These are phyloP conservation scores for Drosophila mojavensis DNA, from an alignment of 1,140 invertebrate species.

Conservation along the genomic window DNA sequence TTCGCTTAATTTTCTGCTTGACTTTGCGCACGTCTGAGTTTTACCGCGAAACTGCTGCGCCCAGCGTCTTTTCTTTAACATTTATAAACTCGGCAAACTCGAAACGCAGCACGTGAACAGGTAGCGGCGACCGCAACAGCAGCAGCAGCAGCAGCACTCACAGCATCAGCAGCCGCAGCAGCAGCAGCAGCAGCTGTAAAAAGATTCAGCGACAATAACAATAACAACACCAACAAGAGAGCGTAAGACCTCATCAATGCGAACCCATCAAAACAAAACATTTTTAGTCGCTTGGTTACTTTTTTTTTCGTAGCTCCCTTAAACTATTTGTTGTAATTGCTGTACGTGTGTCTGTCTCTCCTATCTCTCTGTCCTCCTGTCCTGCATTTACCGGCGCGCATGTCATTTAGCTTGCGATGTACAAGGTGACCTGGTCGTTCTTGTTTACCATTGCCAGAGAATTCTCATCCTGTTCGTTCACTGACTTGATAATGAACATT, in stretches of 20 bases:
- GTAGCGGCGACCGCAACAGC: constrained; percentile 27
- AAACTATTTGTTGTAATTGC: constrained; percentile 35
- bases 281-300: constrained; percentile 34
- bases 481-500: constrained; percentile 28
- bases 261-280: constrained; percentile 47
- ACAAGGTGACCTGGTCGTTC: constrained; percentile 46
- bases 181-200: constrained; percentile 29
- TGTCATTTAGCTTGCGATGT: constrained; percentile 14
- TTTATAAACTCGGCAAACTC: constrained; percentile 67
- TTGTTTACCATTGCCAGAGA: constrained; percentile 37
- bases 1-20: constrained; percentile 50
- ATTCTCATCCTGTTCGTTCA: constrained; percentile 42
- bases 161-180: constrained; percentile 10
- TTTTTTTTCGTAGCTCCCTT: constrained; percentile 41
- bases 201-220: constrained; percentile 31
- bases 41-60: constrained; percentile 67
- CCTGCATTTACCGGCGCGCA: constrained; percentile 31
- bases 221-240: constrained; percentile 31
- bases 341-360: constrained; percentile 4
- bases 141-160: background rate
- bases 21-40: constrained; percentile 60
- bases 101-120: constrained; percentile 67
- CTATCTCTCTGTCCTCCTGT: constrained; percentile 5
- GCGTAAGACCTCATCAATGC: constrained; percentile 42
- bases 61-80: constrained; percentile 55